Percentiles rank a stretch among this genome's conserved stretches.
phyloP scores from a whole-genome alignment of 2,113 vertebrate species.

The Heterocephalus glaber region DNA sequence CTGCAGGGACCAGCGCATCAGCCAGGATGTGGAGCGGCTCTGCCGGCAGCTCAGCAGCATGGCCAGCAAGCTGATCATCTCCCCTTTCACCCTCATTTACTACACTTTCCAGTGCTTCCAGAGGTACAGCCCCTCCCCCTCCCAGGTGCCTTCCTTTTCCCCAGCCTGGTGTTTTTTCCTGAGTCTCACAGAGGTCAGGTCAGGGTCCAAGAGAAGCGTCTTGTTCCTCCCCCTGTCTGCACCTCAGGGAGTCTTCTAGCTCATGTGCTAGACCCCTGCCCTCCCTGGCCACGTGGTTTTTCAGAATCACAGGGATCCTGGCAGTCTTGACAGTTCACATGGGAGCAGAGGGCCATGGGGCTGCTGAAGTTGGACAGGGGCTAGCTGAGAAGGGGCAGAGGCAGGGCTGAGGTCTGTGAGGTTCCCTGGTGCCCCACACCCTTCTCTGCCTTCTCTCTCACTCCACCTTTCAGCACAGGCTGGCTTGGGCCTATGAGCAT shows the following conservation, averaged over 20 bases:
- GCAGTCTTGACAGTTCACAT: background rate
- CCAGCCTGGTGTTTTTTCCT: background rate
- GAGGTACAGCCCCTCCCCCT: conserved; percentile 85
- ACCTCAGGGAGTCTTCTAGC: background rate
- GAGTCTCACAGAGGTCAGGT: background rate
- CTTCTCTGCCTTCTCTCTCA: background rate
- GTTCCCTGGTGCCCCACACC: background rate
- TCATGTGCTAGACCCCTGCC: background rate
- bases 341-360: background rate
- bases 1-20: conserved; percentile 96
- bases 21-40: conserved; percentile 95
- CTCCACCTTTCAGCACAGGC: conserved; percentile 89
- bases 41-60: conserved; percentile 95
- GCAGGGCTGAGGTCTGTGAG: background rate
- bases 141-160: background rate
- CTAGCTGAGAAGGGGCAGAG: background rate
- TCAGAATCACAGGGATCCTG: background rate
- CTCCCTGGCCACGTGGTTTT: background rate
- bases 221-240: background rate
- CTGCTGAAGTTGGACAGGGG: background rate
- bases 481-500: conserved; percentile 96
- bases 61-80: conserved; percentile 92
- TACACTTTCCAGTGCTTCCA: conserved; percentile 96
- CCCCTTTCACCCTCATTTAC: conserved; percentile 94
- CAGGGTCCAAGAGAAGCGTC: background rate